A percentile compares a stretch with the other conserved stretches of the same genome.
phyloP scores from a whole-genome alignment of 2,113 vertebrate genomes.

The Hemicordylus capensis region DNA sequence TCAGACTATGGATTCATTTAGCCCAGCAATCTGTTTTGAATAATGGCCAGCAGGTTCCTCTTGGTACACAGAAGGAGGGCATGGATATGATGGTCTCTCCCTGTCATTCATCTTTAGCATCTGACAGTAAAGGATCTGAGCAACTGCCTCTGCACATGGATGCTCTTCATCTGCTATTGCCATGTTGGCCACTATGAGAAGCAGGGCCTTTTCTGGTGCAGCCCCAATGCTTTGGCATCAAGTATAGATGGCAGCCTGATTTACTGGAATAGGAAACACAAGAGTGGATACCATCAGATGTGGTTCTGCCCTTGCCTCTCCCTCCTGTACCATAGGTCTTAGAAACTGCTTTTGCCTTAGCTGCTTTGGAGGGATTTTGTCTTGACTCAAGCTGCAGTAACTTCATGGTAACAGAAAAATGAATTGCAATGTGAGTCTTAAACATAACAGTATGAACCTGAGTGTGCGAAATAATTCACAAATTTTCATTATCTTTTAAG shows the following conservation, averaged over 20 bases:
- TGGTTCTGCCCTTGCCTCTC: background rate
- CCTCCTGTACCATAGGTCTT: background rate
- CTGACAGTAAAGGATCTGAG: too few species aligned
- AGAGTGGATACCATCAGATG: background rate
- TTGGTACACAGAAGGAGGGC: too few species aligned
- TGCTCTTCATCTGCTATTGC: too few species aligned
- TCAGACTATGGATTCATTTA: too few species aligned
- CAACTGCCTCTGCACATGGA: too few species aligned
- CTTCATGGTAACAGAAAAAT: background rate
- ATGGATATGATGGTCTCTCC: too few species aligned
- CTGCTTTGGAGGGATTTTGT: background rate
- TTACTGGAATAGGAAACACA: background rate
- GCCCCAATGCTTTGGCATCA: too few species aligned
- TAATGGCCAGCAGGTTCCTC: too few species aligned
- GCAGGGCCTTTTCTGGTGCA: too few species aligned
- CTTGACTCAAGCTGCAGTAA: background rate
- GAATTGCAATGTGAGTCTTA: background rate
- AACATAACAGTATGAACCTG: background rate
- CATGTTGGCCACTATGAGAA: too few species aligned
- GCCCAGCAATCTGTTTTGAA: too few species aligned
- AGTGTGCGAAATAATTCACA: background rate
- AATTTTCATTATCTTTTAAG: slow-evolving; percentile 49
- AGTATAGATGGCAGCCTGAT: background rate
- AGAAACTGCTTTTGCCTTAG: background rate
- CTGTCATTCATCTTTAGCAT: too few species aligned